phyloP scores from a whole-genome alignment of 2,113 vertebrate genomes.

The Hemiscyllium ocellatum region DNA sequence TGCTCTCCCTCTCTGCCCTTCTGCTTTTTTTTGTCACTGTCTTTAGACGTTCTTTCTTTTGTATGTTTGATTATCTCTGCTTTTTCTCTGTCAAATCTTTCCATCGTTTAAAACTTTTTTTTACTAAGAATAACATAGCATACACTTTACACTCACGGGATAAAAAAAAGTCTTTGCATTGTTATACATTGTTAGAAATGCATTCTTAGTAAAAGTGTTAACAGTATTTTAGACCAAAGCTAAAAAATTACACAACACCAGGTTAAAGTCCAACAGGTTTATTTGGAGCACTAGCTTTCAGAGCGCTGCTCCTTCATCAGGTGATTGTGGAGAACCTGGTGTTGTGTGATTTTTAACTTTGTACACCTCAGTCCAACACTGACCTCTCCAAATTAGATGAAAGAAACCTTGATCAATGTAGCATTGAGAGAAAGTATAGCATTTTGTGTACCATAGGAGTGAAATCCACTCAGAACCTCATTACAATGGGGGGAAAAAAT shows the following conservation, averaged over 20 bases:
- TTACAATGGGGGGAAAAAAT: neutral
- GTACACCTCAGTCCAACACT: too few species aligned
- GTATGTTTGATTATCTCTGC: neutral
- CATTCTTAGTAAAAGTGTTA: neutral
- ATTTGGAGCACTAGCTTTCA: too few species aligned
- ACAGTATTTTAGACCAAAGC: neutral
- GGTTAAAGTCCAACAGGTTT: too few species aligned
- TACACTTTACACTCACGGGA: neutral
- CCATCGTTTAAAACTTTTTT: neutral
- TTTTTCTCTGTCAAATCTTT: constrained; percentile 10
- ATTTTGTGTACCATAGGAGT: neutral
- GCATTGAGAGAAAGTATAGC: too few species aligned
- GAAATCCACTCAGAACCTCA: neutral
- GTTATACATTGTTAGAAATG: neutral
- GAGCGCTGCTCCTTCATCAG: too few species aligned
- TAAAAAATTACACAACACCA: too few species aligned
- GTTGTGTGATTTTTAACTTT: too few species aligned
- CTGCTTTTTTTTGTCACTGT: constrained; percentile 33
- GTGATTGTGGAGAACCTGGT: too few species aligned
- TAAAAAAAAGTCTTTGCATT: neutral
- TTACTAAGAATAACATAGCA: neutral
- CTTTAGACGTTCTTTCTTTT: neutral
- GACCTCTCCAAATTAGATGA: too few species aligned
- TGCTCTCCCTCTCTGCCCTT: constrained; percentile 41
- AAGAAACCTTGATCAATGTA: neutral